Evolutionary conservation across 2,113 vertebrate species (phyloP).

Genomic region (Trichomycterus rosablanca): DNA sequence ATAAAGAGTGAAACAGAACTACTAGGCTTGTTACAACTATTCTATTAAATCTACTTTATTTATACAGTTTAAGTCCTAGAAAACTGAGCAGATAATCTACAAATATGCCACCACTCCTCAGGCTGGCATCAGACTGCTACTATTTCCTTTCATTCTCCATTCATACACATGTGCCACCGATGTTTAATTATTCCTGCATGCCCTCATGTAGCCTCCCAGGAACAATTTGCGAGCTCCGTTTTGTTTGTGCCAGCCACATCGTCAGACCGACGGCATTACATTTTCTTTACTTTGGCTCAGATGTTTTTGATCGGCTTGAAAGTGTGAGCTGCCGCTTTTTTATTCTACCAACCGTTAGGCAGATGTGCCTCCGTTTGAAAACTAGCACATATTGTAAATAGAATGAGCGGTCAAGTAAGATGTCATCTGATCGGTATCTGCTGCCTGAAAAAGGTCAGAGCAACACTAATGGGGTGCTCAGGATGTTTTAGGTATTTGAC

Average conservation of each 20-base stretch:
- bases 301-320: slow-evolving; percentile 29
- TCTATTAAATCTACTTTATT: no score
- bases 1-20: no score
- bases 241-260: slow-evolving; percentile 41
- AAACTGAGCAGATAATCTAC: slow-evolving; percentile 12
- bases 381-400: slow-evolving; percentile 17
- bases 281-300: slow-evolving; percentile 24
- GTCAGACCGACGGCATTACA: slow-evolving; percentile 23
- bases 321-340: slow-evolving; percentile 21
- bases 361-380: slow-evolving; percentile 38
- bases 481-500: slow-evolving; percentile 9
- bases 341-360: slow-evolving; percentile 34
- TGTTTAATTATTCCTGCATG: slow-evolving; percentile 44
- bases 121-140: slow-evolving; percentile 34
- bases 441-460: not conserved
- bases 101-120: slow-evolving; percentile 33
- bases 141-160: slow-evolving; percentile 29
- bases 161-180: slow-evolving; percentile 40
- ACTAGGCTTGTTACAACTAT: no score
- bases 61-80: no score
- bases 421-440: not conserved
- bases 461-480: slow-evolving; percentile 1
- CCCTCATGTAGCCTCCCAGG: slow-evolving; percentile 33
- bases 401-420: slow-evolving; percentile 5
- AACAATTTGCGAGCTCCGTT: slow-evolving; percentile 41